These are phyloP conservation scores for Suncus etruscus DNA, from an alignment of 2,113 vertebrate genomes.

Conservation along the genomic window DNA sequence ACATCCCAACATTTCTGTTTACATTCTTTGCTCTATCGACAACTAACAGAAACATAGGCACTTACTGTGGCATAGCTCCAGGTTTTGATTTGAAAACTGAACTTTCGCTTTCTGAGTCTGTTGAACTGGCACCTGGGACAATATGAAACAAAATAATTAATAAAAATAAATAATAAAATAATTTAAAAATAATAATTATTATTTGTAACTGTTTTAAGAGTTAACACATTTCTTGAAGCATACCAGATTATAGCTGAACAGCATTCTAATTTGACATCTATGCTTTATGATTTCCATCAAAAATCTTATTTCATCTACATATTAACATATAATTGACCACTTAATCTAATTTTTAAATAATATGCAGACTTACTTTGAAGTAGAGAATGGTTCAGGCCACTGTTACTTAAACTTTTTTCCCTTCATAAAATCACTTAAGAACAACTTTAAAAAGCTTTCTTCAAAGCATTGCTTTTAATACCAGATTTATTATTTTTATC, in stretches of 20 bases:
- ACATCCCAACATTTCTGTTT: not conserved
- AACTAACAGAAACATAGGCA: constrained; percentile 60
- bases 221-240: not conserved
- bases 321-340: not conserved
- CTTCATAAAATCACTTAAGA: constrained; percentile 40
- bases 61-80: constrained; percentile 98
- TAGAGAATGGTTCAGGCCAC: not conserved
- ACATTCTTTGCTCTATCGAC: not conserved
- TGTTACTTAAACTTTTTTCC: not conserved
- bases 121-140: constrained; percentile 93
- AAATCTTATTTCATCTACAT: not conserved
- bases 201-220: not conserved
- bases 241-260: not conserved
- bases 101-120: constrained; percentile 96
- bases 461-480: constrained; percentile 3
- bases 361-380: not conserved
- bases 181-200: not conserved
- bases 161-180: too few relatives aligned
- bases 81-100: constrained; percentile 89
- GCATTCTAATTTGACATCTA: not conserved
- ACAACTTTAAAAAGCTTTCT: constrained; percentile 12
- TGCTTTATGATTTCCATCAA: not conserved
- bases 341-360: not conserved
- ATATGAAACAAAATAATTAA: constrained; percentile 64
- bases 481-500: constrained; percentile 27